A percentile compares a stretch with the other conserved stretches of the same genome.
phyloP scores from a whole-genome alignment of 1,140 invertebrate genomes.

The Branchinecta lynchi region DNA sequence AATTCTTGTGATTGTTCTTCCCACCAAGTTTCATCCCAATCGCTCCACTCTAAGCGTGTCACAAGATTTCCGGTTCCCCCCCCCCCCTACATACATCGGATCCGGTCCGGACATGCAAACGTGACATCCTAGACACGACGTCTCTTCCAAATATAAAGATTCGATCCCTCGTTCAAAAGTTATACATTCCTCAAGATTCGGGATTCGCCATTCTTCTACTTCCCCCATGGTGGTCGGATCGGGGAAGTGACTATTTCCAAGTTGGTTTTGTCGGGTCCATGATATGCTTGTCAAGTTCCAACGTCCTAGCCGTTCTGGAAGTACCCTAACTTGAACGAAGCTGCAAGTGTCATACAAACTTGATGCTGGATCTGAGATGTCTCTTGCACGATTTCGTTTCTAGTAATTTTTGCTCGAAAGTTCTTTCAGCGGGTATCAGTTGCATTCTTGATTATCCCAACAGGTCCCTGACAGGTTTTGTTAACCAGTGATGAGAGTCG shows the following conservation, averaged over 20 bases:
- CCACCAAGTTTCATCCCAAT: too few species aligned
- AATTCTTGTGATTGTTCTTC: neutral
- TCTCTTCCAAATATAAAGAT: neutral
- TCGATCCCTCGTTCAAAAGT: neutral
- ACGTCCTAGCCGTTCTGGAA: neutral
- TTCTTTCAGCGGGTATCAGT: too few species aligned
- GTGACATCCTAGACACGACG: neutral
- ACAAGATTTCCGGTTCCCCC: neutral
- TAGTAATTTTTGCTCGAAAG: too few species aligned
- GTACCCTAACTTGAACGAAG: too few species aligned
- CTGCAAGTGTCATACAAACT: too few species aligned
- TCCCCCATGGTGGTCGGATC: neutral
- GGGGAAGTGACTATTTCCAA: neutral
- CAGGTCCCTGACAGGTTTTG: too few species aligned
- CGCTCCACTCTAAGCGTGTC: neutral
- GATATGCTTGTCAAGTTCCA: slow-evolving; percentile 4
- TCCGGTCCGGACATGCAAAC: neutral
- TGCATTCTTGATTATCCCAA: too few species aligned
- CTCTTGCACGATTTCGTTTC: too few species aligned
- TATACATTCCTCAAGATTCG: neutral
- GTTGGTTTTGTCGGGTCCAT: neutral
- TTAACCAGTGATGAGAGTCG: too few species aligned
- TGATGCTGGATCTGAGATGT: too few species aligned
- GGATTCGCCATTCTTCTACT: neutral
- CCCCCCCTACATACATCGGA: neutral